phyloP scores from a whole-genome alignment of 1,140 invertebrate species.

The Drosophila novamexicana region DNA sequence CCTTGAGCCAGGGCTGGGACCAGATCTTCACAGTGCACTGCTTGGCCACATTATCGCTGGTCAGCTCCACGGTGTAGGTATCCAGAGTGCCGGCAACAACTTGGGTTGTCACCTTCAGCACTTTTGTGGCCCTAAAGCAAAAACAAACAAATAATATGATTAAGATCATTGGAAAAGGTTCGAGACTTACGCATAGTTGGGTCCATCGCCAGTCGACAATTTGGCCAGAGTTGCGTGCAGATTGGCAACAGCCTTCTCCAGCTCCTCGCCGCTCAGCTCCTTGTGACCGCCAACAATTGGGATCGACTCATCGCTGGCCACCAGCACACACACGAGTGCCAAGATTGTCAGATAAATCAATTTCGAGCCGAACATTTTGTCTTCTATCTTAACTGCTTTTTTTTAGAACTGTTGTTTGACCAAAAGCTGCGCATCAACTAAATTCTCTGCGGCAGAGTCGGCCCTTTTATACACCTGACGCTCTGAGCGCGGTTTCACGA shows the following conservation, averaged over 20 bases:
- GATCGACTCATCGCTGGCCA: background rate
- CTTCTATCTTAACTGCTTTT: too few species aligned
- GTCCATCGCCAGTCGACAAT: slow-evolving; percentile 41
- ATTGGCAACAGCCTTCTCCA: slow-evolving; percentile 16
- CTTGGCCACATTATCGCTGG: slow-evolving; percentile 5
- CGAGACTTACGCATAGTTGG: slow-evolving; percentile 46
- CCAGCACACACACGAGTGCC: slow-evolving; percentile 12
- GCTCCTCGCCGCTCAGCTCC: slow-evolving; percentile 18
- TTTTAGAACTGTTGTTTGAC: background rate
- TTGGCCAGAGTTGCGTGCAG: slow-evolving; percentile 31
- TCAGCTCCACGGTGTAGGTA: slow-evolving; percentile 42
- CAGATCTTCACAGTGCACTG: slow-evolving; percentile 45
- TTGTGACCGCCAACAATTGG: slow-evolving; percentile 1
- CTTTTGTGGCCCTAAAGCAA: slow-evolving; percentile 30
- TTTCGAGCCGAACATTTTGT: slow-evolving; percentile 3
- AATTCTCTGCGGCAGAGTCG: background rate
- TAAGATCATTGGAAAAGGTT: too few species aligned
- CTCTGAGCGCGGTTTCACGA: background rate
- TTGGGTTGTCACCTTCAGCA: slow-evolving; percentile 36
- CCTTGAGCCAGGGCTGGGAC: slow-evolving; percentile 39
- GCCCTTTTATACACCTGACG: slow-evolving; percentile 7
- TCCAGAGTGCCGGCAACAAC: slow-evolving; percentile 39
- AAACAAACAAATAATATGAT: background rate
- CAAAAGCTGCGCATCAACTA: slow-evolving; percentile 12
- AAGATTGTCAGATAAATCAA: slow-evolving; percentile 26